Evolutionary conservation across 2,113 vertebrate genomes (phyloP).

Genomic region (Uria aalge): DNA sequence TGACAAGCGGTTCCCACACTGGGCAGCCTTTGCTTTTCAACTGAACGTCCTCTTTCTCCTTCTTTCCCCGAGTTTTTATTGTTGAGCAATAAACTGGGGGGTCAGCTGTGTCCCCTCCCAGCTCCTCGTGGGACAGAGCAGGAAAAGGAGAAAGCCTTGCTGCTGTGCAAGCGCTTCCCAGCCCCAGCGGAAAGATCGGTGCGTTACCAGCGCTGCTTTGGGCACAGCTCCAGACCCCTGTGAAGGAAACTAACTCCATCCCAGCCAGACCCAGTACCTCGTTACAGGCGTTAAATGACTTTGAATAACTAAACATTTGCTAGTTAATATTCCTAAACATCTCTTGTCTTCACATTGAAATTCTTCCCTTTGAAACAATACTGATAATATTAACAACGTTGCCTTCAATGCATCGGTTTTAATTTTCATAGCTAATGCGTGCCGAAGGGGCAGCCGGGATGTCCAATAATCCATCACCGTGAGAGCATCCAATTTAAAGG

Average conservation of each 20-base stretch:
- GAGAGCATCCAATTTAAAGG: not conserved
- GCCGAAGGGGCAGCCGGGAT: not conserved
- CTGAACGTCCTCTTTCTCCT: not conserved
- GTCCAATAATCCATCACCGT: not conserved
- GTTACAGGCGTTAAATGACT: rapidly evolving
- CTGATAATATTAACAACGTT: not conserved
- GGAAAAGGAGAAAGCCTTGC: not conserved
- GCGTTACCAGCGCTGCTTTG: rapidly evolving
- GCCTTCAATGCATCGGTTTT: not conserved
- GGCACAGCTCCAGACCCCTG: not conserved
- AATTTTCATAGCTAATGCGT: not conserved
- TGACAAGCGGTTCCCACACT: too few species aligned
- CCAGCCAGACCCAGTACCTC: not conserved
- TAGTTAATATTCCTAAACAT: not conserved
- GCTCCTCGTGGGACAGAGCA: not conserved
- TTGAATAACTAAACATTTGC: not conserved
- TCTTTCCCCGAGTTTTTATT: not conserved
- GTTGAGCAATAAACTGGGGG: not conserved
- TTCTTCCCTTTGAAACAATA: not conserved
- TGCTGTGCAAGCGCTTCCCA: not conserved
- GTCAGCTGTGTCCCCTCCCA: not conserved
- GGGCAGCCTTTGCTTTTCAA: too few species aligned
- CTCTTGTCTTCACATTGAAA: not conserved
- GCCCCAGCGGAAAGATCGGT: rapidly evolving
- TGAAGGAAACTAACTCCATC: not conserved